A percentile compares a stretch with the other conserved stretches of the same genome.
Conservation (phyloP, 1,140 invertebrate species). For the Uloborus diversus region DNA sequence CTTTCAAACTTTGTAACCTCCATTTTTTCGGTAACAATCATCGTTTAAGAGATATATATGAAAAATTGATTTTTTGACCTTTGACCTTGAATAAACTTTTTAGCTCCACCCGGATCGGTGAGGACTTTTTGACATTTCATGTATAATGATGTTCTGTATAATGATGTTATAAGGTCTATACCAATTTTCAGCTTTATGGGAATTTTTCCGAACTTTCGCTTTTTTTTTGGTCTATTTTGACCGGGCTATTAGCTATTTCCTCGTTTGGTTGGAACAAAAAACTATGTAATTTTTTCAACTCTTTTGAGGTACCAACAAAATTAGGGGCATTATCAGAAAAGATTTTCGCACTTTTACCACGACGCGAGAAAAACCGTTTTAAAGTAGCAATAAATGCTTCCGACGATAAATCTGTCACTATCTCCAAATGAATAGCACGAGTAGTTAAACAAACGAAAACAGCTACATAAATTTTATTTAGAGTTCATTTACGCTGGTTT, state of each 20-base stretch:
- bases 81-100: no score
- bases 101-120: no score
- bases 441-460: not conserved
- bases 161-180: no score
- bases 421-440: not conserved
- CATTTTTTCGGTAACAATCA: no score
- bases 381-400: not conserved
- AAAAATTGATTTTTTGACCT: no score
- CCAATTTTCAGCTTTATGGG: no score
- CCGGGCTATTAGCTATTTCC: not conserved
- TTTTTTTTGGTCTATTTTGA: no score
- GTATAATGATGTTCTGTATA: no score
- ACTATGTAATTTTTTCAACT: not conserved
- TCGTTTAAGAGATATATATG: no score
- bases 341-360: not conserved
- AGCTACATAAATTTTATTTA: not conserved
- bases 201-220: no score
- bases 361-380: not conserved
- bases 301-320: not conserved
- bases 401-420: not conserved
- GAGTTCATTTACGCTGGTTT: not conserved
- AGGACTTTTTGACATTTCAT: no score
- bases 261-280: not conserved
- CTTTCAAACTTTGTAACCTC: no score
- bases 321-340: slow-evolving; percentile 10